Evolutionary conservation across 2,888 invertebrate species (phyloP), one percentile per base, ranked within the genome.

Genomic region (Athalia circularis): DNA sequence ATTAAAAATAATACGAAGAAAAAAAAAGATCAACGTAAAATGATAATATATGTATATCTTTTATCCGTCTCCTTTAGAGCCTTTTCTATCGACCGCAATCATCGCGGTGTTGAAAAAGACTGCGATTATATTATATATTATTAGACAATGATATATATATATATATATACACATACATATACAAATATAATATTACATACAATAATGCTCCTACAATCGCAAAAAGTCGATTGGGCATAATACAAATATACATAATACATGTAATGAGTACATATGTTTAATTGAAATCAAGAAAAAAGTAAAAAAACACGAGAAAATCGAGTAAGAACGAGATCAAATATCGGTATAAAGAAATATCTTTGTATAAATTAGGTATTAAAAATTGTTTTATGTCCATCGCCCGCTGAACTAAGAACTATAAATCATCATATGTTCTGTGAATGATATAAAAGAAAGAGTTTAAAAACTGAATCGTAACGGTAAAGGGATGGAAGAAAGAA

Each of bases 31-130:
- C 54, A 50, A 68, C 11, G 68, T 45, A 59, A 29, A 29, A 29
- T 29, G 29, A 29, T 29, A 29, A 29, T 29, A 29, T 54, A 11
- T n/a, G 72, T 72, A 43, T 47, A 59, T 8, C 59, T 57, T 59
- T 29, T 43, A 59, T 59, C 47, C 13, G 59, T 72, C 72, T 59
- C 72, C 29, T 29, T 29, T 45, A 13, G 47, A 47, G 72, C 45
- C 47, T 72, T 72, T 43, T 59, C 15, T 13, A 43, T 59, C 57
- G 72, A 57, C 72, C 57, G 47, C 59, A 29, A 29, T 29, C 29
- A 29, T 29, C 72, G n/a, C 45, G 52, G 45, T 72, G 43, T 70
- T 57, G 29, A 29, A 72, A 72, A 72, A 72, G 47, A 72, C 72
- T 72, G 59, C 72, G 9, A 72, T 29, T 29, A 29, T 29, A 29